phyloP scores from a whole-genome alignment of 2,888 invertebrate genomes.

The Synergus umbraculus region DNA sequence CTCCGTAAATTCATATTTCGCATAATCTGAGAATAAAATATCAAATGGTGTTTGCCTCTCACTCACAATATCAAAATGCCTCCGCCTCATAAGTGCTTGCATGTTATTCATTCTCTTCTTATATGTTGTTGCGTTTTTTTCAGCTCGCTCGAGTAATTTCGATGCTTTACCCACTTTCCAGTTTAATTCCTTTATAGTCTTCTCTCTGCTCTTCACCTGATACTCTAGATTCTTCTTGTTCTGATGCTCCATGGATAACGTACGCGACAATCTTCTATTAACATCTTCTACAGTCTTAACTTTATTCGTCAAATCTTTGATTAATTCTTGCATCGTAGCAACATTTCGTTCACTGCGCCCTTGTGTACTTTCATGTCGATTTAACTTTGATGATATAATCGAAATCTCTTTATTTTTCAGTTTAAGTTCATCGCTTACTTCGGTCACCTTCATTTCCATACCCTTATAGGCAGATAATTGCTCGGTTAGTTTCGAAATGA shows the following conservation, averaged over 20 bases:
- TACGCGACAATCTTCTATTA: slow-evolving; percentile 69
- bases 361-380: slow-evolving; percentile 48
- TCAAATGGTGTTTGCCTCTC: slow-evolving; percentile 63
- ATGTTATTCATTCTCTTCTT: slow-evolving; percentile 69
- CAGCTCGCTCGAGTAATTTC: slow-evolving; percentile 72
- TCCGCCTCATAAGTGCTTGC: slow-evolving; percentile 66
- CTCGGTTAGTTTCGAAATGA: slow-evolving; percentile 65
- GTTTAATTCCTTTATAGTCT: slow-evolving; percentile 71
- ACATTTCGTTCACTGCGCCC: slow-evolving; percentile 51
- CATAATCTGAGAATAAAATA: slow-evolving; percentile 59
- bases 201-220: slow-evolving; percentile 68
- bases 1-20: slow-evolving; percentile 62
- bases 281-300: slow-evolving; percentile 65
- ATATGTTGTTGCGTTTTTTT: slow-evolving; percentile 70
- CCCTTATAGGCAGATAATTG: slow-evolving; percentile 66
- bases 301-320: slow-evolving; percentile 63
- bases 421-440: slow-evolving; percentile 54
- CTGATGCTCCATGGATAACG: slow-evolving; percentile 64
- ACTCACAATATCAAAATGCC: slow-evolving; percentile 59
- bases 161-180: slow-evolving; percentile 74
- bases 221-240: slow-evolving; percentile 65
- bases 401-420: slow-evolving; percentile 59
- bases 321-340: slow-evolving; percentile 56
- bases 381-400: slow-evolving; percentile 49
- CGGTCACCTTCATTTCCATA: slow-evolving; percentile 58